A percentile compares a stretch with the other conserved stretches of the same genome.
phyloP scores from a whole-genome alignment of 2,888 invertebrate species.

The Phengaris alcon region DNA sequence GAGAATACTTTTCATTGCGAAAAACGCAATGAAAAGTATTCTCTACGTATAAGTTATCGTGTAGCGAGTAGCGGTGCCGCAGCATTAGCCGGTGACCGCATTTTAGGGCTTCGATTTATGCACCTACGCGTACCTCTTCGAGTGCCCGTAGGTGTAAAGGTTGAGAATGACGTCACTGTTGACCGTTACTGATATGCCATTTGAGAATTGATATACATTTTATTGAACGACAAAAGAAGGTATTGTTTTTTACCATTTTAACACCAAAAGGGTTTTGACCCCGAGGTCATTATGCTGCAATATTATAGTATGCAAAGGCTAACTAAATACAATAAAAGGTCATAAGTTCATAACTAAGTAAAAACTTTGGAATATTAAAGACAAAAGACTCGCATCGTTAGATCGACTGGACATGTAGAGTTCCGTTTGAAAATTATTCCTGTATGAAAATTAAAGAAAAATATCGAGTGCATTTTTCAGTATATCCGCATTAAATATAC shows the following conservation, averaged over 20 bases:
- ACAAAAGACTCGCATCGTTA: background rate
- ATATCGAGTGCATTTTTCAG: background rate
- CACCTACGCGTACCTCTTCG: slow-evolving; percentile 47
- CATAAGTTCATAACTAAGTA: background rate
- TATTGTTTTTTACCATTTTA: background rate
- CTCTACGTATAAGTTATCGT: too few species aligned
- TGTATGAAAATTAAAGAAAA: background rate
- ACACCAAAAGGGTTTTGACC: slow-evolving; percentile 1
- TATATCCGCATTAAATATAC: background rate
- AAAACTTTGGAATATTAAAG: background rate
- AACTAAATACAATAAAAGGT: background rate
- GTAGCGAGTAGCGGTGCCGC: background rate
- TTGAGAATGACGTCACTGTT: slow-evolving; percentile 59
- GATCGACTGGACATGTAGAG: background rate
- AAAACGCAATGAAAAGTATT: too few species aligned
- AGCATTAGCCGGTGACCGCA: slow-evolving; percentile 52
- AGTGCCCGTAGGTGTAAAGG: slow-evolving; percentile 62
- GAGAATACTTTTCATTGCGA: background rate
- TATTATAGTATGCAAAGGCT: background rate
- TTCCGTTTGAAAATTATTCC: background rate
- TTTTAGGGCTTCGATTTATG: slow-evolving; percentile 55
- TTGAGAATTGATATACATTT: background rate
- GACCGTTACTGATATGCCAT: slow-evolving; percentile 35
- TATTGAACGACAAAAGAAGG: background rate
- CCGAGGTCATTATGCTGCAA: background rate